These are phyloP conservation scores for Onychomys torridus DNA, from an alignment of 2,797 vertebrate species.

Conservation along the genomic window DNA sequence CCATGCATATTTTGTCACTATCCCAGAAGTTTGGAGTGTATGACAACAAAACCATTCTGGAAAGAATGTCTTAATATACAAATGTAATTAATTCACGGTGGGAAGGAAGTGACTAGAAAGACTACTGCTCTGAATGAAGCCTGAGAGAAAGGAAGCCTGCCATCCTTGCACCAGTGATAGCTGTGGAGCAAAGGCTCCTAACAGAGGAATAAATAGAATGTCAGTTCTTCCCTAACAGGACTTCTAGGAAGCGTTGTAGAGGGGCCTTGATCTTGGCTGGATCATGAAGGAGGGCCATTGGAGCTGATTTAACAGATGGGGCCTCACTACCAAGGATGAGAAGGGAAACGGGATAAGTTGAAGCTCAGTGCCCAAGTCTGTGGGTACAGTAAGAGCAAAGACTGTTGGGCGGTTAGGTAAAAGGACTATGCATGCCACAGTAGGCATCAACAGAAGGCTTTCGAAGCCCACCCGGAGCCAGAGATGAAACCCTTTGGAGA, in stretches of 20 bases:
- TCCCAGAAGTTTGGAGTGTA: slow-evolving; percentile 39
- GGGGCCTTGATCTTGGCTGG: slow-evolving; percentile 51
- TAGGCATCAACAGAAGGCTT: not conserved
- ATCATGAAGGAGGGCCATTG: slow-evolving; percentile 46
- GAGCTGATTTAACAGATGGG: not conserved
- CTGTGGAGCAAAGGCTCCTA: not conserved
- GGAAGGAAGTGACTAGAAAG: slow-evolving; percentile 24
- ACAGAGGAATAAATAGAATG: not conserved
- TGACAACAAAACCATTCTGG: slow-evolving; percentile 55
- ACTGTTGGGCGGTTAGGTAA: slow-evolving; percentile 13
- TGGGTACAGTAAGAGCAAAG: slow-evolving; percentile 16
- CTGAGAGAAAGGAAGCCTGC: slow-evolving; percentile 48
- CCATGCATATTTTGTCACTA: slow-evolving; percentile 42
- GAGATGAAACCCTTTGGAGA: slow-evolving; percentile 14
- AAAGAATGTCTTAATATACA: slow-evolving; percentile 52
- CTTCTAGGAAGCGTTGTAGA: slow-evolving; percentile 39
- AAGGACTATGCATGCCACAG: not conserved
- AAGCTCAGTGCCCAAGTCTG: not conserved
- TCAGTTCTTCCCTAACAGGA: slow-evolving; percentile 16
- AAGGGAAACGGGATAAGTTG: slow-evolving; percentile 15
- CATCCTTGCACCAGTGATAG: slow-evolving; percentile 9
- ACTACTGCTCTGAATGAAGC: slow-evolving; percentile 21
- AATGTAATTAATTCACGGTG: slow-evolving; percentile 48
- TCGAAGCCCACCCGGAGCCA: not conserved
- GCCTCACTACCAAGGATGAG: no score